phyloP scores from a whole-genome alignment of 2,113 vertebrate species.

The Pan paniscus region DNA sequence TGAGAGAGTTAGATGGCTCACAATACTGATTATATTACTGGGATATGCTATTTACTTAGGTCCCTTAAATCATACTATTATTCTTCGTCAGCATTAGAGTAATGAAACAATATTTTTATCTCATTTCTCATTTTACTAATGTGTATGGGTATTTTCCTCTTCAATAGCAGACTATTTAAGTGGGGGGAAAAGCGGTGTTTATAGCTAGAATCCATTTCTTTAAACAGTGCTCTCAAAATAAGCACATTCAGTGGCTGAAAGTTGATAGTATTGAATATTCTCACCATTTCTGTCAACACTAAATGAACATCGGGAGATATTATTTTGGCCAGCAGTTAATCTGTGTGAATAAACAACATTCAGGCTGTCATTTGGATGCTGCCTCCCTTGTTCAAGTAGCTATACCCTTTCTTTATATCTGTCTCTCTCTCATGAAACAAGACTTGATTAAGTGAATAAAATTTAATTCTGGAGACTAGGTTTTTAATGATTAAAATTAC shows the following conservation, averaged over 20 bases:
- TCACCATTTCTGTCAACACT: neutral
- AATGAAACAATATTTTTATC: neutral
- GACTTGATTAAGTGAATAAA: neutral
- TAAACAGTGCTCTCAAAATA: neutral
- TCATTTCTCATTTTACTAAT: neutral
- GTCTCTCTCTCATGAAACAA: neutral
- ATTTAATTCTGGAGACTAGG: neutral
- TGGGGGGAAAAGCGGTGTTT: neutral
- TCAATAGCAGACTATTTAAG: neutral
- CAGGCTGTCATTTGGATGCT: neutral
- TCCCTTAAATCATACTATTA: neutral
- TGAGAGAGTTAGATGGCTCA: neutral
- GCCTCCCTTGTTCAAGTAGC: neutral
- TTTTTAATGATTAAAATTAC: neutral
- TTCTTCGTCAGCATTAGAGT: neutral
- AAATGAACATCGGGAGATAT: neutral
- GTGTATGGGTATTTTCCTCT: neutral
- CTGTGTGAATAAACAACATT: neutral
- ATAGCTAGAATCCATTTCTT: constrained; percentile 13
- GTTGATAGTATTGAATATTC: neutral
- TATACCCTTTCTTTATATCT: neutral
- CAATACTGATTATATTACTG: neutral
- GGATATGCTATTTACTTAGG: neutral
- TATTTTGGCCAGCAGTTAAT: neutral
- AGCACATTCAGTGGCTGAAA: neutral